These are phyloP conservation scores for Drosophila lutescens DNA, from an alignment of 2,888 invertebrate genomes.

Conservation along the genomic window DNA sequence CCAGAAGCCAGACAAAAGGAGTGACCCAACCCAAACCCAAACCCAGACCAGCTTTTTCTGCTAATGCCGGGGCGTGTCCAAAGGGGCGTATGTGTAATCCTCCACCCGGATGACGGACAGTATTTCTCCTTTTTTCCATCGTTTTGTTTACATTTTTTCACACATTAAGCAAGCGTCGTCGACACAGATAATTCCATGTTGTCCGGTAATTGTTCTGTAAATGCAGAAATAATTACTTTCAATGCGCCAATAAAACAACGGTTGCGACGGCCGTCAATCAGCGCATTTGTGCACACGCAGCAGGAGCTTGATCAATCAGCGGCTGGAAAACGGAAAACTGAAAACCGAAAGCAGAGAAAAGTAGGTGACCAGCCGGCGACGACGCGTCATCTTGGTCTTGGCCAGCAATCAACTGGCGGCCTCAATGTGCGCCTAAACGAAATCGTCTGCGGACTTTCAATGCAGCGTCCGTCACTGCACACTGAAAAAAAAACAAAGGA, in stretches of 20 bases:
- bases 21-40: slow-evolving; percentile 3
- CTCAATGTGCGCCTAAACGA: slow-evolving; percentile 63
- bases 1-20: slow-evolving; percentile 17
- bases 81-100: slow-evolving; percentile 63
- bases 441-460: slow-evolving; percentile 72
- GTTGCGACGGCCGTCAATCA: slow-evolving; percentile 53
- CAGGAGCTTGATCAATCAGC: slow-evolving; percentile 74
- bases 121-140: slow-evolving; percentile 14
- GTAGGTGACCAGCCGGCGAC: slow-evolving; percentile 40
- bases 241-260: slow-evolving; percentile 70
- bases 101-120: slow-evolving; percentile 67
- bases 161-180: slow-evolving; percentile 73
- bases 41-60: slow-evolving; percentile 2
- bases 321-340: slow-evolving; percentile 55
- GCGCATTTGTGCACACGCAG: slow-evolving; percentile 69
- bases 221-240: slow-evolving; percentile 79
- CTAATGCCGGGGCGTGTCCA: slow-evolving; percentile 32
- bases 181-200: slow-evolving; percentile 77
- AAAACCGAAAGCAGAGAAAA: slow-evolving; percentile 57
- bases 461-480: slow-evolving; percentile 58
- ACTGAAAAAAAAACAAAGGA: background rate
- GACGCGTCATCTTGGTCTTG: slow-evolving; percentile 37
- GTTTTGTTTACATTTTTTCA: slow-evolving; percentile 52
- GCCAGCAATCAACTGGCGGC: slow-evolving; percentile 57
- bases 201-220: slow-evolving; percentile 78